Base-by-base conservation (phyloP, 2,888 invertebrate genomes). In the Ormyrus thymus region DNA sequence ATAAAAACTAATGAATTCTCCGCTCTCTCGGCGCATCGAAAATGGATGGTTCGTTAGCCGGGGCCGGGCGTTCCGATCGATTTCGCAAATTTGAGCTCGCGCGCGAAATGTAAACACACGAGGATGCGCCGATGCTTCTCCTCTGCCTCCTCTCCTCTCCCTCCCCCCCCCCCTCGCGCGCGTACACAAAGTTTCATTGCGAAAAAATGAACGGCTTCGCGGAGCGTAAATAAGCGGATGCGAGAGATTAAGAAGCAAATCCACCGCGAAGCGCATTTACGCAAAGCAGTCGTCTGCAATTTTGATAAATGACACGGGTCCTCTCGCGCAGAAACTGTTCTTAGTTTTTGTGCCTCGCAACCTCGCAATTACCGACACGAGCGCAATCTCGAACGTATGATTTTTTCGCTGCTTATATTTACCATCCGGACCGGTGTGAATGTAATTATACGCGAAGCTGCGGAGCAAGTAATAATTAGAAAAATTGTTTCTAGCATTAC, bases 271-370 rank as follows among this genome's bases (percentile, higher is more conserved):
- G 53, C 48, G 43, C 51, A 43, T 11, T 43, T 43, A 11, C 11
- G 43, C 65, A 53, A 65, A 65, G 9, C 45, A 29, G 66, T 68
- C 51, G 29, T 43, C 68, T 45, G 55, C 9, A 70, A 70, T 56
- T 70, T 70, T 70, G 58, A 70, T 48, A 70, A 58, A 58, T n/a
- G 53, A 53, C 58, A 29, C 46, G 8, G 29, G 69, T 29, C 29
- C 29, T n/a, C 69, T 8, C 10, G 15, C 15, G 46, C 29, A 29
- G 29, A 29, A 29, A 29, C 11, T 15, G 2, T 11, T 59, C 46
- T 46, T 5, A 46, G n/a, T 43, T 48, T 69, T 69, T 15, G 55
- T 4, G 7, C 10, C 55, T 0, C 65, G 29, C 65, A 69, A 6
- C 13, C 15, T 5, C 55, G n/a, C 55, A 69, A 56, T 58, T 48